Conservation (phyloP, 2,888 invertebrate species). For the Phortica magna region DNA sequence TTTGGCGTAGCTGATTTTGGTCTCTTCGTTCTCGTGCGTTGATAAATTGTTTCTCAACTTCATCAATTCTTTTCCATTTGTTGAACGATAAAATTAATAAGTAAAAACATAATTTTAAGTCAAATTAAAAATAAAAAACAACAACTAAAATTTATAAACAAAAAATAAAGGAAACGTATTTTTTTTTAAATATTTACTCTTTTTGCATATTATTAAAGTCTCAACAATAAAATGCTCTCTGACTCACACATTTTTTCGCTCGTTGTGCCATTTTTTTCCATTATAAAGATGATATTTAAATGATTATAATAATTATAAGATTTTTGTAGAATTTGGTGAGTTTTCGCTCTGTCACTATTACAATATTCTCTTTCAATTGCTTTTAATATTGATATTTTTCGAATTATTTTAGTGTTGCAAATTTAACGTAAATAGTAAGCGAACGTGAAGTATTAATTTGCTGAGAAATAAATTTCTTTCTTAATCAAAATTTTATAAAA, state of each 20-base stretch:
- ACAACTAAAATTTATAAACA: constrained; percentile 47
- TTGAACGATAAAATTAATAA: constrained; percentile 22
- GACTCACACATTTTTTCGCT: constrained; percentile 67
- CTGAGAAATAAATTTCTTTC: not conserved
- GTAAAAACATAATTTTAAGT: constrained; percentile 36
- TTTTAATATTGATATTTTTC: constrained; percentile 21
- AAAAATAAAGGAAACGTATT: constrained; percentile 40
- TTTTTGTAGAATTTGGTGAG: constrained; percentile 66
- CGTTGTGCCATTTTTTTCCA: constrained; percentile 54
- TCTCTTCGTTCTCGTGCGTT: constrained; percentile 16
- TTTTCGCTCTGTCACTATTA: constrained; percentile 45
- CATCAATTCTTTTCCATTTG: constrained; percentile 22
- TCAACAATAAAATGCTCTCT: constrained; percentile 43
- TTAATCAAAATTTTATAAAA: constrained; percentile 36
- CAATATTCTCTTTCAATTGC: constrained; percentile 19
- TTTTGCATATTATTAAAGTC: constrained; percentile 43
- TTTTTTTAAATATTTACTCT: constrained; percentile 51
- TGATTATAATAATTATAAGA: constrained; percentile 59
- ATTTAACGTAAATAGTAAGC: constrained; percentile 23
- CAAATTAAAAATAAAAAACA: constrained; percentile 41
- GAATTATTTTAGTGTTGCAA: constrained; percentile 18
- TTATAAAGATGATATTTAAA: constrained; percentile 50
- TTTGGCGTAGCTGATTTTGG: constrained; percentile 27
- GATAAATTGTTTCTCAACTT: constrained; percentile 9
- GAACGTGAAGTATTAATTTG: constrained; percentile 28